Base-by-base conservation (phyloP, 2,888 invertebrate genomes). In the Crepidodera aurea region DNA sequence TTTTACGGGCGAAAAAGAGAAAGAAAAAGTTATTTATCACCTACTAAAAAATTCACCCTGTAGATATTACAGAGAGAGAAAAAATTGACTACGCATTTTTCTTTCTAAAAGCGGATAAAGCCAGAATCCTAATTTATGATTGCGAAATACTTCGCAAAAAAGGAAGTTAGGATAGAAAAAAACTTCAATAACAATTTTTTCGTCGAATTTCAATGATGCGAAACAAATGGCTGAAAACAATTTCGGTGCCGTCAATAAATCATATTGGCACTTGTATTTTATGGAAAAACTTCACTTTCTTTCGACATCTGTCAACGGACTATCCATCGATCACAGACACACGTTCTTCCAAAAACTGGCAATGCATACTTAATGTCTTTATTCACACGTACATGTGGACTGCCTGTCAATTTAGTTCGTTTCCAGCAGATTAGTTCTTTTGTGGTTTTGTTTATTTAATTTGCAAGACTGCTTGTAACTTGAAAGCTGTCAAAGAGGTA, bases 281-380 rank as follows among this genome's bases (percentile, higher is more conserved):
- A 74, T 73, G 73, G 67, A 71, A 60, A 73, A 74, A 74, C 73
- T 74, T 71, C 70, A 74, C 70, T 71, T 68, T 69, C 69, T 69
- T 73, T 74, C 74, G 71, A 73, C 74, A 73, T 71, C 73, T 73
- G 74, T 73, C 74, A 74, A 65, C 64, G 67, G 59, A 61, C 50
- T 67, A 70, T 68, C 71, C 71, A 74, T 74, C 72, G 66, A 73
- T 74, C 74, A 73, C 66, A 62, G 61, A 64, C 67, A 61, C 69
- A 68, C 67, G 69, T 69, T 57, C 15, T 13, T 19, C 27, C 13
- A 15, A 19, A 46, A 4, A 48, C 37, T 12, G 22, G 15, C 51
- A 51, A 51, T 51, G 51, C 51, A 51, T 51, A 51, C 51, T 34
- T 51, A 51, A 51, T 51, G 22, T 51, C 51, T 51, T 51, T 13